phyloP scores from a whole-genome alignment of 2,797 vertebrate genomes.

The Malurus splendens region DNA sequence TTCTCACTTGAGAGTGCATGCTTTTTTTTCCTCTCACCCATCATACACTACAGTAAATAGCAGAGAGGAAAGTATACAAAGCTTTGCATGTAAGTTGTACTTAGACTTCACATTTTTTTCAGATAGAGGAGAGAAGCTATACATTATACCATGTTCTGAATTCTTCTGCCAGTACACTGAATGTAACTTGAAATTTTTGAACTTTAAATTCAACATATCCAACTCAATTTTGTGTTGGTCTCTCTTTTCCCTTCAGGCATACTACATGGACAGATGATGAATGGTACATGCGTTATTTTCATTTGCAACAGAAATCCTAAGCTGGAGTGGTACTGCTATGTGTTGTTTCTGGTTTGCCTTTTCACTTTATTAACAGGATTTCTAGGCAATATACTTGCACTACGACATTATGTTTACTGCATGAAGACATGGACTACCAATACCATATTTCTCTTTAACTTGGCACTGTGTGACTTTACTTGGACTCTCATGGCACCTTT shows the following conservation, averaged over 20 bases:
- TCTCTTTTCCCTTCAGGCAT: constrained; percentile 33
- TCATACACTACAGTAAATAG: not conserved
- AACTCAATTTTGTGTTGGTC: not conserved
- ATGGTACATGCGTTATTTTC: constrained; percentile 48
- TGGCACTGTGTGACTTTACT: constrained; percentile 76
- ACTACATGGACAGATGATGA: constrained; percentile 11
- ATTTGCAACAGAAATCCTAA: constrained; percentile 67
- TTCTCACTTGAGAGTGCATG: not conserved
- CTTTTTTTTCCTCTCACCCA: not conserved
- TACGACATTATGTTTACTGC: constrained; percentile 68
- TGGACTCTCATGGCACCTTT: constrained; percentile 79
- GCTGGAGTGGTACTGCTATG: constrained; percentile 73
- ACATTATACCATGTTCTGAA: not conserved
- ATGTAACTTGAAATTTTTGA: not conserved
- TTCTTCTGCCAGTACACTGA: not conserved
- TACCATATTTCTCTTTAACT: constrained; percentile 75
- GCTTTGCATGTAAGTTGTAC: not conserved
- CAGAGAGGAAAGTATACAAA: not conserved
- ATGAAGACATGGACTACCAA: constrained; percentile 67
- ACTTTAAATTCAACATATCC: not conserved
- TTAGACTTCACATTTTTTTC: not conserved
- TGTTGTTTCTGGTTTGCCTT: constrained; percentile 68
- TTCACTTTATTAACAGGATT: constrained; percentile 71
- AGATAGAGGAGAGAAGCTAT: not conserved
- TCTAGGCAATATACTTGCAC: constrained; percentile 73